phyloP scores from a whole-genome alignment of 2,888 invertebrate genomes.

The Gerris lacustris region DNA sequence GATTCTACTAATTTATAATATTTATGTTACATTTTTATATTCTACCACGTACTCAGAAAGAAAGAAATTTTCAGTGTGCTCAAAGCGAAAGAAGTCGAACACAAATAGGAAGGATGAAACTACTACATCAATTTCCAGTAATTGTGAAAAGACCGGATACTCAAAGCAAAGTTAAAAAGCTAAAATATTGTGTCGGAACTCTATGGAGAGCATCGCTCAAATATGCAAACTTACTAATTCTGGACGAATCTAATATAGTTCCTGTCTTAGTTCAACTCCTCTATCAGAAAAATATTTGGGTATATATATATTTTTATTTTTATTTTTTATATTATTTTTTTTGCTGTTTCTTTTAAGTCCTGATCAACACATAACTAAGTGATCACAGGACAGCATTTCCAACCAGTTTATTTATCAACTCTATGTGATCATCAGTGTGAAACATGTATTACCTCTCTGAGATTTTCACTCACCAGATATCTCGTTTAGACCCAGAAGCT shows the following conservation, averaged over 20 bases:
- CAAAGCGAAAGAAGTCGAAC: neutral
- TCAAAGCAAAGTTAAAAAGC: neutral
- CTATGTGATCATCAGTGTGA: too few relatives aligned
- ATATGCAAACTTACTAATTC: neutral
- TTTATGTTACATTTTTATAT: too few relatives aligned
- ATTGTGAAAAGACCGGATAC: neutral
- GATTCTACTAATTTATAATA: too few relatives aligned
- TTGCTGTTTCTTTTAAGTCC: too few relatives aligned
- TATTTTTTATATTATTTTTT: neutral
- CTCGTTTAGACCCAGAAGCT: too few relatives aligned
- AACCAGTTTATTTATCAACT: too few relatives aligned
- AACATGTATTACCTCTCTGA: too few relatives aligned
- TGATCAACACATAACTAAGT: too few relatives aligned
- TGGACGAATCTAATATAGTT: neutral
- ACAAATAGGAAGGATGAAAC: neutral
- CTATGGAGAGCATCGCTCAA: neutral
- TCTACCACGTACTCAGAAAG: too few relatives aligned
- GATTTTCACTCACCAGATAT: too few relatives aligned
- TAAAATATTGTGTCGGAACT: constrained; percentile 1
- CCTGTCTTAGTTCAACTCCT: neutral
- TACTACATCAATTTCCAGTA: neutral
- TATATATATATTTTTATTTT: neutral
- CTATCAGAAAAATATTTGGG: neutral
- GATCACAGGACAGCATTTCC: too few relatives aligned
- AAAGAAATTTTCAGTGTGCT: neutral